Evolutionary conservation across 2,113 vertebrate genomes (phyloP), one percentile per base, ranked within the genome.

Genomic region (Murina feae): DNA sequence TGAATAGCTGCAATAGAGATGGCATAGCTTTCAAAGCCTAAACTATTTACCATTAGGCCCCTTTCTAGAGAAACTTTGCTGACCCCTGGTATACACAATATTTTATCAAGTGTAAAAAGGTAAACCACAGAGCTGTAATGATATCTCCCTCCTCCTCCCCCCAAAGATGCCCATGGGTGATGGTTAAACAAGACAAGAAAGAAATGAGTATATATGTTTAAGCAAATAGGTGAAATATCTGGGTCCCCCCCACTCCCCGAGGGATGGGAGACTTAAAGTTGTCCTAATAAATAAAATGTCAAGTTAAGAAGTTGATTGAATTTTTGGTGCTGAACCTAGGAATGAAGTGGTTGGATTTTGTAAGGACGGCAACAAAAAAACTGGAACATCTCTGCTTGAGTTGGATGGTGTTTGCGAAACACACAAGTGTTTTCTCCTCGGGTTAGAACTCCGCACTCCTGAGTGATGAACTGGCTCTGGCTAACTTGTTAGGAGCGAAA

Each of bases 401-500:
- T 74, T 76, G 89, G 49, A 47, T 23, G 69, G 44, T 9, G 51
- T 37, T n/a, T 71, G 28, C 2, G 16, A 32, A 30, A 68, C 17
- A 42, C 44, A 4, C 11, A 23, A 17, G 4, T 79, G 85, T 86
- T 82, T 96, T 90, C 80, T 92, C 76, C 32, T 0, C 0, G 0
- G 1, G 13, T 37, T 71, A 35, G 39, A 66, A 35, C 17, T 37
- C 93, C 39, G 25, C 25, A 11, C 65, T 76, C 93, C 47, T 28
- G n/a, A 32, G 55, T 96, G 82, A 91, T 42, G 44, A 63, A 6
- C 39, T 96, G 63, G 53, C 94, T 91, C 55, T 92, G 95, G 42
- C 94, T 92, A 0, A 53, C 30, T 87, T 92, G 44, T 28, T 71
- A 93, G 55, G 94, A 95, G 66, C 96, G 91, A 95, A 82, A 96